These are phyloP conservation scores for Ciconia nigra DNA, from an alignment of 2,797 vertebrate species.

Conservation along the genomic window DNA sequence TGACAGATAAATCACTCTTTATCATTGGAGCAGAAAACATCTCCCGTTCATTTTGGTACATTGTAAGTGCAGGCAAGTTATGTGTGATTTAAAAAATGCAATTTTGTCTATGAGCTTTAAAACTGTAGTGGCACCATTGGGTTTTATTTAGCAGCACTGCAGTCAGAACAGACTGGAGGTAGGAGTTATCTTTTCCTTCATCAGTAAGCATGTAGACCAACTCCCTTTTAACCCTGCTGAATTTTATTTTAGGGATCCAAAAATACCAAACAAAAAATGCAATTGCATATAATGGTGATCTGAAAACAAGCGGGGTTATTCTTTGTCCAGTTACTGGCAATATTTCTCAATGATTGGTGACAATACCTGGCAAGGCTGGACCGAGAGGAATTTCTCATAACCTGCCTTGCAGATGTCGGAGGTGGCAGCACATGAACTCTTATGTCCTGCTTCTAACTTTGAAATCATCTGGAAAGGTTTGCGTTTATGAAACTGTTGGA, in stretches of 20 bases:
- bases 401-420: neutral
- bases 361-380: neutral
- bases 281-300: neutral
- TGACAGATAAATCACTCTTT: neutral
- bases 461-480: neutral
- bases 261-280: neutral
- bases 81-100: neutral
- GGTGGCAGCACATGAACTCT: neutral
- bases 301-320: neutral
- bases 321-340: neutral
- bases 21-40: neutral
- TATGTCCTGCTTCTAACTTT: neutral
- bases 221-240: neutral
- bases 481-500: neutral
- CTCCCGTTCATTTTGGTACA: neutral
- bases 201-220: rapidly evolving
- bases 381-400: neutral
- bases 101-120: neutral
- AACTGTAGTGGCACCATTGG: rapidly evolving
- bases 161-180: neutral
- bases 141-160: neutral
- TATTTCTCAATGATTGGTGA: neutral
- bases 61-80: neutral
- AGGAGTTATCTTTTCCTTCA: neutral
- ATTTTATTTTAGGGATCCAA: neutral